Conservation (phyloP, 2,113 vertebrate genomes). For the Phocoena sinus region DNA sequence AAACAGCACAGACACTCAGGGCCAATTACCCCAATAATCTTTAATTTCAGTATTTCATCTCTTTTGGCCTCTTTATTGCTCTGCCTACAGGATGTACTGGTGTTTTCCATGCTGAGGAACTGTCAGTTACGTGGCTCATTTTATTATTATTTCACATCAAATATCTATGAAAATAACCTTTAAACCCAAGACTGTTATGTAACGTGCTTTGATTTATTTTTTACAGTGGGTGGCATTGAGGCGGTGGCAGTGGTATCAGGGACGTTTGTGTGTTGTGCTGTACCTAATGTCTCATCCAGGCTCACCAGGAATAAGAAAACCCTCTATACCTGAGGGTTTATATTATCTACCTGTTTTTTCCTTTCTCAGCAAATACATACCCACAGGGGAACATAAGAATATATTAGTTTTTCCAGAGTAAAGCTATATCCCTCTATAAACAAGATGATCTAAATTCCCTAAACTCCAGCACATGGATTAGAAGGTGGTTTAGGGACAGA, state of each 20-base stretch:
- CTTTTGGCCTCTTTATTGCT: neutral
- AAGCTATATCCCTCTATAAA: neutral
- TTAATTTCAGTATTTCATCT: neutral
- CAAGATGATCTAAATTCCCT: neutral
- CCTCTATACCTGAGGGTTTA: neutral
- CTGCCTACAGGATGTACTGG: neutral
- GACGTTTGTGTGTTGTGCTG: rapidly evolving
- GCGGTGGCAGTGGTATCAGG: no score
- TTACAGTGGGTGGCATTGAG: neutral
- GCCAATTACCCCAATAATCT: neutral
- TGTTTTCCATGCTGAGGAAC: neutral
- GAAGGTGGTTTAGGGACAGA: neutral
- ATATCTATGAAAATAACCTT: neutral
- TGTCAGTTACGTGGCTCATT: neutral
- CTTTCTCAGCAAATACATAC: neutral
- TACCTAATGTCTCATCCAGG: neutral
- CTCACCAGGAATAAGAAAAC: neutral
- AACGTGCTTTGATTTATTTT: neutral
- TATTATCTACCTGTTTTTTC: neutral
- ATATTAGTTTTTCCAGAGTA: neutral
- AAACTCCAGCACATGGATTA: neutral
- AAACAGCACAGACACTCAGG: neutral
- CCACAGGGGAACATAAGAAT: neutral
- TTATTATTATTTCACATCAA: neutral
- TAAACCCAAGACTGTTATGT: neutral